Evolutionary conservation across 2,888 invertebrate genomes (phyloP), one percentile per base, ranked within the genome.

Genomic region (Molorchus minor): DNA sequence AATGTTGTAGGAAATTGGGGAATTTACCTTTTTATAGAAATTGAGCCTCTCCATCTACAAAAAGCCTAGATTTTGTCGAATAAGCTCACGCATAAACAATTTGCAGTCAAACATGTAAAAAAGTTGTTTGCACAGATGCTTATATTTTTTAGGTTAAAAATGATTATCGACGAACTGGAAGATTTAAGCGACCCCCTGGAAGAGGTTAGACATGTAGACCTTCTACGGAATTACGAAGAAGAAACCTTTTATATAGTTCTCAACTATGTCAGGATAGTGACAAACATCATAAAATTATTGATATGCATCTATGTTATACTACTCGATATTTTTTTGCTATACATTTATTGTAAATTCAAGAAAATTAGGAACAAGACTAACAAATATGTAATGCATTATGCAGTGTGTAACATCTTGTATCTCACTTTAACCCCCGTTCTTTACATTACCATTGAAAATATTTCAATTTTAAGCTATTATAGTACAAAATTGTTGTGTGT

Each of bases 371-470:
- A 38, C n/a, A 36, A 36, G n/a, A 8, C 17, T 0, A 61, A 61
- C 20, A 29, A 15, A 3, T 53, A 52, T 13, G 57, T 61, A 16
- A 21, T 52, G 35, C 36, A 70, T 49, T 67, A 58, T 33, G 61
- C 54, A 5, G 56, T 65, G 16, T 65, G 60, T 25, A 63, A 65
- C 47, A 51, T 66, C 5, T 1, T 63, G 0, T 59, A 59, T 46
- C 25, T 67, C 3, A 19, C 33, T 10, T 38, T 52, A 10, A 61
- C 57, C 19, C 59, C 62, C 5, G 8, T 62, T 12, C 35, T 68
- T 3, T 49, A 55, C 41, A 46, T 57, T 1, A 13, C 52, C 13
- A 54, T 61, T 52, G 58, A 56, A 20, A 13, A 53, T 33, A 10
- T 33, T 33, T 33, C 3, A 3, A 33, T 25, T 25, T 8, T 10